Base-by-base conservation (phyloP, 2,888 invertebrate species). In the Phyllotreta cruciferae region DNA sequence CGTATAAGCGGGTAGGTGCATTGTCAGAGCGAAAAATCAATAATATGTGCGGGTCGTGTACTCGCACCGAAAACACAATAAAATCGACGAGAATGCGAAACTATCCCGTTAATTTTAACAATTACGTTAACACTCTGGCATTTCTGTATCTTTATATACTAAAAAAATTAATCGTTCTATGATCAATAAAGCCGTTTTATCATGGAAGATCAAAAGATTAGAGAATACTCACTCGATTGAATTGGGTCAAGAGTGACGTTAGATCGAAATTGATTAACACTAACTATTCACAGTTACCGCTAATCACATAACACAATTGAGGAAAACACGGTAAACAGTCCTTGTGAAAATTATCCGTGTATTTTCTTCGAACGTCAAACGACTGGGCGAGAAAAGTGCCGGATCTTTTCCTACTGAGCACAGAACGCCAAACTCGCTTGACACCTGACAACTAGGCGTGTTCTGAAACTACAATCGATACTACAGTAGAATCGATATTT, bases 11-110 rank as follows among this genome's bases (percentile, higher is more conserved):
- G 60, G 60, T 60, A 60, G 60, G 60, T 60, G 65, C 68, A 71
- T 67, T 69, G 69, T 71, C 70, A 66, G 58, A 10, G 61, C 65
- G 64, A 71, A 70, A 73, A 73, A 73, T 73, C 73, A 73, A 73
- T 73, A 73, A 67, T 54, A 62, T 62, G 66, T 62, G 60, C 67
- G 64, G 58, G 58, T 60, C 66, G 64, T 66, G 63, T 68, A 62
- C 69, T 63, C 56, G 62, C 55, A 60, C 60, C 53, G 60, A 56
- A 63, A 52, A 66, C n/a, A 36, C 13, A 58, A 56, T 47, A 38
- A 36, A 42, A 36, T 58, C 11, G 13, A 7, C 42, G 1, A 35
- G 8, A 35, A 11, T 49, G 14, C 7, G 9, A 37, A 9, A 38
- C 39, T 38, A 14, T 6, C 6, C 7, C 8, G 6, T 10, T 9